These are phyloP conservation scores for Pagrus major DNA, from an alignment of 2,113 vertebrate genomes.

Conservation along the genomic window DNA sequence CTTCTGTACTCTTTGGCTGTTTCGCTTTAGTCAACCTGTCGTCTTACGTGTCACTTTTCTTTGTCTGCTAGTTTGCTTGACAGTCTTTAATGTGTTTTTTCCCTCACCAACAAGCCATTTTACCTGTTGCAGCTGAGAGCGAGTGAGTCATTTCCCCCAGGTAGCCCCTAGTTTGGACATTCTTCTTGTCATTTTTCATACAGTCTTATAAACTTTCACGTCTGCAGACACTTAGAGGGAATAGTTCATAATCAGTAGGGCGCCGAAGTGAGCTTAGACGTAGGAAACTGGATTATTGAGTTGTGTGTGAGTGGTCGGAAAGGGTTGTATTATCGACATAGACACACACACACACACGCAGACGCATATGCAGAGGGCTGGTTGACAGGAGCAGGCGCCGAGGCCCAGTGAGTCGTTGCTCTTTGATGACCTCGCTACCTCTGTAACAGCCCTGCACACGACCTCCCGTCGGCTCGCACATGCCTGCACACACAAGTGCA, in stretches of 20 bases:
- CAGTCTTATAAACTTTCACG: slow-evolving; percentile 31
- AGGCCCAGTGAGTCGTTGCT: slow-evolving; percentile 2
- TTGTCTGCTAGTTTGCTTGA: slow-evolving; percentile 61
- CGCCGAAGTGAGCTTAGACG: neutral
- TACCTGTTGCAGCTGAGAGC: slow-evolving; percentile 38
- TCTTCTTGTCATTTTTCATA: slow-evolving; percentile 44
- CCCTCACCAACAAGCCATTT: slow-evolving; percentile 43
- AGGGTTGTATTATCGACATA: slow-evolving; percentile 3
- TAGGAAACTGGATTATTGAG: slow-evolving; percentile 33
- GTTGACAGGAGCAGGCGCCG: slow-evolving; percentile 35
- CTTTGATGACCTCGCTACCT: slow-evolving; percentile 31
- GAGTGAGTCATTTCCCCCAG: slow-evolving; percentile 18
- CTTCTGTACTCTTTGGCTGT: slow-evolving; percentile 38
- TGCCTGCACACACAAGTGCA: neutral
- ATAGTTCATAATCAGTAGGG: slow-evolving; percentile 35
- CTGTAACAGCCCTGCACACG: slow-evolving; percentile 16
- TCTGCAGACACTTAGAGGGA: slow-evolving; percentile 36
- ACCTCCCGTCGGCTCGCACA: slow-evolving; percentile 20
- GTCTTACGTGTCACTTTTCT: slow-evolving; percentile 53
- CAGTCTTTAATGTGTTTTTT: slow-evolving; percentile 44
- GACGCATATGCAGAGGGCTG: slow-evolving; percentile 2
- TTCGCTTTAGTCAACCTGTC: slow-evolving; percentile 65
- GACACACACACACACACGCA: neutral
- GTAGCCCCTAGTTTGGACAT: slow-evolving; percentile 10
- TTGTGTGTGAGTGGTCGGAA: neutral